Evolutionary conservation across 2,888 invertebrate genomes (phyloP).

Genomic region (Pyrrhosoma nymphula): DNA sequence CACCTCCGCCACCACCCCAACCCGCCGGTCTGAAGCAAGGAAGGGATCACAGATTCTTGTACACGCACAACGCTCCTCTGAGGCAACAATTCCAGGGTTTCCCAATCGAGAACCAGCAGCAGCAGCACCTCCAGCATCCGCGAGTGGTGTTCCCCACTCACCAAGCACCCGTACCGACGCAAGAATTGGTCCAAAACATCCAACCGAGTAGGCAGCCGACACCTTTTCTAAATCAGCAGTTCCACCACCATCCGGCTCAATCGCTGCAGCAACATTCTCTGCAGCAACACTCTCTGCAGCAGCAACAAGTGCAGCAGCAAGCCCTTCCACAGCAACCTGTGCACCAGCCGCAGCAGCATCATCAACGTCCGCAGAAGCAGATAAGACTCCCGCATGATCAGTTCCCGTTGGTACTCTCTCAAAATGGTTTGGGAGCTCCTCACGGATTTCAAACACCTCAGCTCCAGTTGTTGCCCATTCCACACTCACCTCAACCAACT

Average conservation of each 20-base stretch:
- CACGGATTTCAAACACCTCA: slow-evolving; percentile 52
- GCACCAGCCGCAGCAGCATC: slow-evolving; percentile 72
- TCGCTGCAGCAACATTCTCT: slow-evolving; percentile 68
- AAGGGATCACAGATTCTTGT: slow-evolving; percentile 29
- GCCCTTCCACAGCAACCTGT: slow-evolving; percentile 71
- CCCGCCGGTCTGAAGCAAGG: not conserved
- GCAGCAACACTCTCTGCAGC: slow-evolving; percentile 72
- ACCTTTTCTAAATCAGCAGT: slow-evolving; percentile 4
- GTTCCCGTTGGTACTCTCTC: slow-evolving; percentile 24
- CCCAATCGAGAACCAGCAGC: not conserved
- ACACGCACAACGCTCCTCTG: not conserved
- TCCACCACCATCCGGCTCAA: slow-evolving; percentile 25
- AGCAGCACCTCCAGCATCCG: slow-evolving; percentile 29
- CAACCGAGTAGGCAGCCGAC: slow-evolving; percentile 15
- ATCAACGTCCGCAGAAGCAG: slow-evolving; percentile 69
- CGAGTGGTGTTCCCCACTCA: slow-evolving; percentile 46
- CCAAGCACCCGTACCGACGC: not conserved
- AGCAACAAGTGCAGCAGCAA: slow-evolving; percentile 73
- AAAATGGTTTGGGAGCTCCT: not conserved
- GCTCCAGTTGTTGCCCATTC: slow-evolving; percentile 36
- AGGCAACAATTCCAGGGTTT: slow-evolving; percentile 28
- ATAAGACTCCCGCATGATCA: slow-evolving; percentile 34
- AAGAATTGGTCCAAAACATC: not conserved
- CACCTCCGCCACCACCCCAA: not conserved
- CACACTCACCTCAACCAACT: slow-evolving; percentile 40